Evolutionary conservation across 1,140 invertebrate genomes (phyloP), one percentile per base, ranked within the genome.

Genomic region (Palaemon carinicauda): DNA sequence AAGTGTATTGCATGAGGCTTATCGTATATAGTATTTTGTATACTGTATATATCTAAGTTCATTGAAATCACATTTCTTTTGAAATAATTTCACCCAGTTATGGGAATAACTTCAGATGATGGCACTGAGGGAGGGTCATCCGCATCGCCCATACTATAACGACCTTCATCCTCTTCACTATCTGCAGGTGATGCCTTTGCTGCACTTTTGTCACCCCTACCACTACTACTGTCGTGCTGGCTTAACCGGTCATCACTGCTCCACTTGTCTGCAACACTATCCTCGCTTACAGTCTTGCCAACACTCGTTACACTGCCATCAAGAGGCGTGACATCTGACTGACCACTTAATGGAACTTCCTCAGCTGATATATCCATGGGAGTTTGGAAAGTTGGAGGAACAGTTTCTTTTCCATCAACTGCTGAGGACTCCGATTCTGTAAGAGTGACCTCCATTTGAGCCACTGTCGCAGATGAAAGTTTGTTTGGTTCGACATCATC

Each of bases 201-300:
- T 27, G 65, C 65, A 69, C 29, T 31, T 31, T 69, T 24, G 65
- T 69, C 65, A 24, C 24, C 65, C 65, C 65, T 14, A 69, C 65
- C 17, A 15, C 65, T 69, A 24, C 65, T 69, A 21, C 65, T 69
- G 65, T 31, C 24, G n/a, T 69, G 65, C 21, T 69, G 65, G 17
- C 65, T 69, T 3, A 69, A 31, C 15, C 65, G 65, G 21, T 75
- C 73, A 31, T 75, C 73, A 21, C 73, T 75, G 73, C 73, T 75
- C 73, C 73, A 75, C 73, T 75, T 75, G 9, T 33, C 73, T 33
- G 27, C 73, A 10, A 75, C 73, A 51, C 73, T 75, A 41, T 75
- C 73, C 15, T 75, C 73, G 14, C 73, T 75, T 15, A 21, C 41
- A 41, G 73, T 41, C 14, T 75, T 75, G 41, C 41, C 27, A 9